These are phyloP conservation scores for Dione vanillae DNA, from an alignment of 2,888 invertebrate species.

Conservation along the genomic window DNA sequence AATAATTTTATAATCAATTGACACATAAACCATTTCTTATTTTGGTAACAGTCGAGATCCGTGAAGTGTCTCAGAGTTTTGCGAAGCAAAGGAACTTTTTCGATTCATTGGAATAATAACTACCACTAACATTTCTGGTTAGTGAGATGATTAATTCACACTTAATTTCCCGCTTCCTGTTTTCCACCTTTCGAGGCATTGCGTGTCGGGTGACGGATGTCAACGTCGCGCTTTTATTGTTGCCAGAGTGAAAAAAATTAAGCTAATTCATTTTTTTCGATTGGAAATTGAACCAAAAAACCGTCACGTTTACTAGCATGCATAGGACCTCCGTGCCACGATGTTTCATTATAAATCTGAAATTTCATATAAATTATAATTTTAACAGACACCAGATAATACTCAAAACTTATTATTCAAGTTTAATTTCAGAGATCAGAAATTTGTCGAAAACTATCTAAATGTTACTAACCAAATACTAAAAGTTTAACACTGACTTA, in stretches of 20 bases:
- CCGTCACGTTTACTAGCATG: background rate
- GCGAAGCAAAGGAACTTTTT: no score
- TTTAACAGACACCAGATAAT: background rate
- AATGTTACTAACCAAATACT: constrained; percentile 7
- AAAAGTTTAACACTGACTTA: constrained; percentile 1
- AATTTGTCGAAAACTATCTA: background rate
- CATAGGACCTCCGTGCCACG: background rate
- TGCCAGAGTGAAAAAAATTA: background rate
- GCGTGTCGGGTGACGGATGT: background rate
- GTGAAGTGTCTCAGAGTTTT: no score
- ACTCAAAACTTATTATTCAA: background rate
- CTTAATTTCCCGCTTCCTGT: no score
- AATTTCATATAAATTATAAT: background rate
- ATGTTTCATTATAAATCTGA: no score
- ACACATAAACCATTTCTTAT: no score
- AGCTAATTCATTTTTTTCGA: background rate
- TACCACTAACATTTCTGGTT: no score
- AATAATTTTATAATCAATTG: no score
- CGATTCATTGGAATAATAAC: no score
- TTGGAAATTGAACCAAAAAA: background rate
- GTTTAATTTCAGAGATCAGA: background rate
- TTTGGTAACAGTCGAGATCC: no score
- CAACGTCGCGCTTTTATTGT: background rate
- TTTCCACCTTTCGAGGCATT: background rate
- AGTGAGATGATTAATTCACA: no score